Base-by-base conservation (phyloP, 1,140 invertebrate genomes). In the Oppia nitens region DNA sequence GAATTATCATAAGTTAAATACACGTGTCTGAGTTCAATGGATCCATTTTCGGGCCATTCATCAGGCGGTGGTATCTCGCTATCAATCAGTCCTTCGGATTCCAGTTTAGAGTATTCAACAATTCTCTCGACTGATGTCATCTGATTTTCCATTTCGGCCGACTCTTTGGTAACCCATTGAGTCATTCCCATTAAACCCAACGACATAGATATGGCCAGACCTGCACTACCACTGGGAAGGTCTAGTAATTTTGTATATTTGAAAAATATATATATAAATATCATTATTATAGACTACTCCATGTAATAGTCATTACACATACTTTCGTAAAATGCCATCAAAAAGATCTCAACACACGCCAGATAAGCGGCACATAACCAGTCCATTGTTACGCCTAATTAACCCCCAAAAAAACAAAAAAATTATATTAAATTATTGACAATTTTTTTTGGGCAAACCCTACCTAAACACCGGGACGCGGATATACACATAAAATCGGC, bases 71-170 rank as follows among this genome's bases (percentile, higher is more conserved):
- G 77, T 68, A 9, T 72, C 65, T 12, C 67, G 26, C 66, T 68
- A 26, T 70, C 69, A 4, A 73, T 65, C 64, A 66, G 72, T 1
- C 74, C 26, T 70, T 87, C 84, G n/a, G 81, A 68, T 49, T 81
- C 77, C 0, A 89, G 70, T 40, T 78, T 73, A 1, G 78, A 79
- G 68, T 89, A 91, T 64, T 90, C 84, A 3, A 87, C 66, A 1
- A 90, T 79, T 47, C 86, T 74, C 67, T 91, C 86, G 12, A 89
- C 83, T 28, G 84, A 83, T 0, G 84, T 87, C 79, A 91, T 84
- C 67, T 87, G 79, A 55, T 83, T 83, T 64, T 90, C 77, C 2
- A 84, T 80, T 69, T 90, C 86, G 0, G 87, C 79, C 12, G 79
- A 81, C 66, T 87, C 83, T 55, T 81, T n/a, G n/a, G n/a, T n/a